Percentiles rank a stretch among this genome's conserved stretches.
Conservation (phyloP, 2,797 vertebrate genomes). For the Epinephelus coioides region DNA sequence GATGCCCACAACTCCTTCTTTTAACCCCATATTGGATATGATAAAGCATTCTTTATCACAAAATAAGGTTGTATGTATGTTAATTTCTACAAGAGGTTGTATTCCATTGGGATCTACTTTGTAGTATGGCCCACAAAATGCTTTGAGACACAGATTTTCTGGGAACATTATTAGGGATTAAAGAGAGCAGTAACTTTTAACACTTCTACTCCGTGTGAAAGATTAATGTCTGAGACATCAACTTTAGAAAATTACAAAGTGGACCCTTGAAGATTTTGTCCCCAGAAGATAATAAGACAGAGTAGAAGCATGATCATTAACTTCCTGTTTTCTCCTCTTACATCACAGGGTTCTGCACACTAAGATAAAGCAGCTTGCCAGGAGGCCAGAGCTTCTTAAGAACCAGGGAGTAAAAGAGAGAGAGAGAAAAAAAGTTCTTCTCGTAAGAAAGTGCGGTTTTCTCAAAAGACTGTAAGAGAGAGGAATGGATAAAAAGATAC, state of each 20-base stretch:
- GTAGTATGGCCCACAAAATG: not conserved
- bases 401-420: not conserved
- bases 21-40: not conserved
- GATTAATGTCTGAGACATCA: constrained; percentile 51
- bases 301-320: constrained; percentile 54
- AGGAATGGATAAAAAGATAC: not conserved
- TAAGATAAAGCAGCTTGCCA: constrained; percentile 37
- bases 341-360: constrained; percentile 36
- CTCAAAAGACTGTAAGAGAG: not conserved
- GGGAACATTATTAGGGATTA: constrained; percentile 40
- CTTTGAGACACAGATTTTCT: constrained; percentile 33
- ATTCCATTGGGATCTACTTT: constrained; percentile 25
- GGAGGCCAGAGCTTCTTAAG: constrained; percentile 26
- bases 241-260: constrained; percentile 39
- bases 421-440: not conserved
- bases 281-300: constrained; percentile 35
- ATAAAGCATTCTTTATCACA: not conserved
- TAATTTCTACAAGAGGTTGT: not conserved
- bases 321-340: constrained; percentile 54
- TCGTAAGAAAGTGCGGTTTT: not conserved
- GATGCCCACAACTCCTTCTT: not conserved
- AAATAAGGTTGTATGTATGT: not conserved
- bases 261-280: constrained; percentile 44
- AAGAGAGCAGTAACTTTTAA: constrained; percentile 41
- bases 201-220: constrained; percentile 17